phyloP scores from a whole-genome alignment of 37 sponge, comb jelly and placozoan species.

The Geodia barretti region DNA sequence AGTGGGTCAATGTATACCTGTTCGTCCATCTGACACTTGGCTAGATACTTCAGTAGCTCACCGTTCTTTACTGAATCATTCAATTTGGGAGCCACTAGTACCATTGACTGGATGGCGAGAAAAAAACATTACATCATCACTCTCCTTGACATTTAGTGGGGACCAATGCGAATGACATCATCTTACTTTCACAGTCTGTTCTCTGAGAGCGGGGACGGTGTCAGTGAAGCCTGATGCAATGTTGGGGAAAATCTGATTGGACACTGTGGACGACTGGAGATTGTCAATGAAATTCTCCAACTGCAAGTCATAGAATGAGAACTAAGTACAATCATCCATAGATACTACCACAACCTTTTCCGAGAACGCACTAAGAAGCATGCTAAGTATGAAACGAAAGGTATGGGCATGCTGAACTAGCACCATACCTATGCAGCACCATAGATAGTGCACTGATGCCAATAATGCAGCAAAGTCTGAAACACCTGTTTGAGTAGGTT shows the following conservation, averaged over 20 bases:
- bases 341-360: neutral
- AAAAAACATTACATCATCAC: neutral
- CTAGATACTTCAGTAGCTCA: conserved; percentile 87
- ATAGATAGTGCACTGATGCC: neutral
- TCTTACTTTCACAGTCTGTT: conserved; percentile 88
- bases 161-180: neutral
- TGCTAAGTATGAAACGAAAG: neutral
- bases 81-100: conserved; percentile 87
- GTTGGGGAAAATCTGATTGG: conserved; percentile 87
- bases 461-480: neutral
- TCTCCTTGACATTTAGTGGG: neutral
- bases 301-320: conserved; percentile 40
- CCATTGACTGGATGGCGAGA: conserved; percentile 57
- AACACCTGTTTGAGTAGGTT: conserved; percentile 86
- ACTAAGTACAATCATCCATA: no score
- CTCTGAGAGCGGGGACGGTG: conserved; percentile 88
- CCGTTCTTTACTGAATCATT: conserved; percentile 61
- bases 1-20: conserved; percentile 28
- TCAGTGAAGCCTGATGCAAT: conserved; percentile 88
- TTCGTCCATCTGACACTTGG: conserved; percentile 92
- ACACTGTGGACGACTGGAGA: conserved; percentile 71
- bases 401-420: neutral
- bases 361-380: neutral
- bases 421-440: neutral
- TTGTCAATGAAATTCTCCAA: conserved; percentile 76